These are phyloP conservation scores for Cerceris ruficornis DNA, from an alignment of 2,888 invertebrate genomes.

Conservation along the genomic window DNA sequence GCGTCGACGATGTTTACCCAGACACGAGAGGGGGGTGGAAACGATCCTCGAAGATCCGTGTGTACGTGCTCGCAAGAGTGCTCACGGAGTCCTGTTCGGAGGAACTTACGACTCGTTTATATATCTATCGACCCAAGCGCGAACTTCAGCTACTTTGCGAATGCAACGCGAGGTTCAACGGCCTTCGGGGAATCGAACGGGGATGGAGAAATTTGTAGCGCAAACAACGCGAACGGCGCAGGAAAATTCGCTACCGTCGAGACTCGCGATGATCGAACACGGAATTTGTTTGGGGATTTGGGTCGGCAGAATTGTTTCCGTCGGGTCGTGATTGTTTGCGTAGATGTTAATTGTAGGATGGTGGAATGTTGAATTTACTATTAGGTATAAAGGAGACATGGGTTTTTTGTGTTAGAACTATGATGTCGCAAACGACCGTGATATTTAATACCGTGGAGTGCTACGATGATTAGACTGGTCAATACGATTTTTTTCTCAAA, in stretches of 20 bases:
- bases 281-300: too few species aligned
- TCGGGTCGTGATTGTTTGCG: too few species aligned
- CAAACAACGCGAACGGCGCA: slow-evolving; percentile 6
- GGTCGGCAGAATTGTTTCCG: too few species aligned
- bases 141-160: slow-evolving; percentile 56
- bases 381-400: too few species aligned
- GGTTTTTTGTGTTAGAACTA: too few species aligned
- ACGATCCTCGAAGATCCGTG: slow-evolving; percentile 57
- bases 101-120: slow-evolving; percentile 57
- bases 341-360: too few species aligned
- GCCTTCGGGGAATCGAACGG: slow-evolving; percentile 49
- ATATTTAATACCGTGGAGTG: too few species aligned
- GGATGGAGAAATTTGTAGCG: slow-evolving; percentile 21
- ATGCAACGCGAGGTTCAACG: slow-evolving; percentile 50
- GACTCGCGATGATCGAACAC: too few species aligned
- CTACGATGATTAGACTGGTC: too few species aligned
- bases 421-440: too few species aligned
- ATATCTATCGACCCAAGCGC: slow-evolving; percentile 49
- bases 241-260: not conserved
- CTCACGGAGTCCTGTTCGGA: slow-evolving; percentile 39
- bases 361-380: too few species aligned
- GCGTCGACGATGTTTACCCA: slow-evolving; percentile 73
- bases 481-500: too few species aligned
- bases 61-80: slow-evolving; percentile 55
- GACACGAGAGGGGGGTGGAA: slow-evolving; percentile 60